A percentile compares a stretch with the other conserved stretches of the same genome.
These are phyloP conservation scores for Electrophaes corylata DNA, from an alignment of 2,888 invertebrate species.

Conservation along the genomic window DNA sequence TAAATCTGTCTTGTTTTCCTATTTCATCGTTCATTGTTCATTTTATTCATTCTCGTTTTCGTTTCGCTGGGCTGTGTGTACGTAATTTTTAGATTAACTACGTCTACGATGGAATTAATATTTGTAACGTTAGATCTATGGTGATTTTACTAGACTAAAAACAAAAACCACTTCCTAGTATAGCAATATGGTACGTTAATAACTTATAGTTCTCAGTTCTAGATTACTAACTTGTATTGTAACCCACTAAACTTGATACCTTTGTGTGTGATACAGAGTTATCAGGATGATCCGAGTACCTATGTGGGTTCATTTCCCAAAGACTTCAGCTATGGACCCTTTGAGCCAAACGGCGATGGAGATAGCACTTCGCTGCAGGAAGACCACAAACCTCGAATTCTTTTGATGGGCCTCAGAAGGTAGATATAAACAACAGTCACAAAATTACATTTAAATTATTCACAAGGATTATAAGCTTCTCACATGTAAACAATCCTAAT, in stretches of 20 bases:
- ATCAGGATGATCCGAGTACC: constrained; percentile 79
- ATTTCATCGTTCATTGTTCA: no score
- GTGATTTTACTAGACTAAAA: neutral
- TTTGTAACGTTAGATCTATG: neutral
- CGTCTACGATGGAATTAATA: constrained; percentile 8
- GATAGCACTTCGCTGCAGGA: constrained; percentile 84
- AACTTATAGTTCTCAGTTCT: neutral
- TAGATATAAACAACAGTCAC: constrained; percentile 53
- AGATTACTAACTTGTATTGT: no score
- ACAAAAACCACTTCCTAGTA: neutral
- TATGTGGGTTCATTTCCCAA: constrained; percentile 91
- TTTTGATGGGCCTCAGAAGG: constrained; percentile 97
- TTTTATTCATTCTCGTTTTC: no score
- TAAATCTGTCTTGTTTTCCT: no score
- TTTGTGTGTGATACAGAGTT: constrained; percentile 56
- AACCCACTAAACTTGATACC: constrained; percentile 16
- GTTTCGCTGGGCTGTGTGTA: no score
- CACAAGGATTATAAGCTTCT: neutral
- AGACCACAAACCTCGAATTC: constrained; percentile 95
- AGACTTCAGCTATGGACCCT: constrained; percentile 95
- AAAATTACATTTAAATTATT: no score
- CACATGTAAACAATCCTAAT: no score
- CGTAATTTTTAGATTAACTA: no score
- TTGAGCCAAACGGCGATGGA: constrained; percentile 91
- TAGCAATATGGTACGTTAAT: constrained; percentile 33